Evolutionary conservation across 2,113 vertebrate species (phyloP).

Genomic region (Columba janthina): DNA sequence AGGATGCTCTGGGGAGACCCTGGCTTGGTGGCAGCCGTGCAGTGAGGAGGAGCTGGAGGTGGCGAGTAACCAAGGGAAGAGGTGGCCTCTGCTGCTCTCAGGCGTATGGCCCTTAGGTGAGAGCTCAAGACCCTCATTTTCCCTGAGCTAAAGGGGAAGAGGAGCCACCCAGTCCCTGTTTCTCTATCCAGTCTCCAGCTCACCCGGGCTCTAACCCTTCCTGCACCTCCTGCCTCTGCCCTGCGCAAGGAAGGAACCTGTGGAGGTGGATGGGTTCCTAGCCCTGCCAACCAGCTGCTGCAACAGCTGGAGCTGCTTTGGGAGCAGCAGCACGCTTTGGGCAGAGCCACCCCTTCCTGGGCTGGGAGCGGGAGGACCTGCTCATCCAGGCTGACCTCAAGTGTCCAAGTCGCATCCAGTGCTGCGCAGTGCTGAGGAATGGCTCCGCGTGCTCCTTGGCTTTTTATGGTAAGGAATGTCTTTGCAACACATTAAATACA

Average conservation of each 20-base stretch:
- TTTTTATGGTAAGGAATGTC: slow-evolving; percentile 68
- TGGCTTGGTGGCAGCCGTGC: neutral
- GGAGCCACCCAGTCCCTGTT: fast-evolving
- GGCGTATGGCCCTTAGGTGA: neutral
- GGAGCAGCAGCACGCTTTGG: neutral
- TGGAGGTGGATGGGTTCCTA: neutral
- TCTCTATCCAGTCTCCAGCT: neutral
- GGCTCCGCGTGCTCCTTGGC: neutral
- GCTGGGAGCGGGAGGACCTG: fast-evolving
- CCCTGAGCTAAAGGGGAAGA: neutral
- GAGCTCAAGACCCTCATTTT: neutral
- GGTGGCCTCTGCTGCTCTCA: neutral
- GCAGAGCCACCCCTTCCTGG: neutral
- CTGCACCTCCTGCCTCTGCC: neutral
- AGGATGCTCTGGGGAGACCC: neutral
- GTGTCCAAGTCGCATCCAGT: neutral
- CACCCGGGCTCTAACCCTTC: neutral
- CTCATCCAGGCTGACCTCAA: neutral
- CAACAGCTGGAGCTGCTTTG: neutral
- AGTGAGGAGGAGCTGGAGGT: neutral
- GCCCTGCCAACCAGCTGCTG: fast-evolving
- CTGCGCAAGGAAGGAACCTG: fast-evolving
- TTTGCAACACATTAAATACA: neutral
- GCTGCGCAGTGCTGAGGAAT: neutral
- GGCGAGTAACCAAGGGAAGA: neutral